phyloP scores from a whole-genome alignment of 2,888 invertebrate species.

The Ennomos quercinarius region DNA sequence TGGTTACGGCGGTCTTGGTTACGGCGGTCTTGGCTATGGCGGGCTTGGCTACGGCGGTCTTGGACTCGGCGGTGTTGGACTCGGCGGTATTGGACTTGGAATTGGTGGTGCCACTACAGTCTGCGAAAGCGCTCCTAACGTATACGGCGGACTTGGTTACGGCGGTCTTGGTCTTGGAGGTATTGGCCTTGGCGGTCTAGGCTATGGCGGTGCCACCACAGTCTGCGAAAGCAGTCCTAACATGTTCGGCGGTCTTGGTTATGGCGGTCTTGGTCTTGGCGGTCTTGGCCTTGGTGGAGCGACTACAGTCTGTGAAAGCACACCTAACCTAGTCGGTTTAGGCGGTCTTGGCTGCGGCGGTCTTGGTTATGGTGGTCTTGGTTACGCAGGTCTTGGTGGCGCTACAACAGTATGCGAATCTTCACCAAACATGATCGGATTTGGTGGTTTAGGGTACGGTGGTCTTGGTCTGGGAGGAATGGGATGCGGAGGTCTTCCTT shows the following conservation, averaged over 20 bases:
- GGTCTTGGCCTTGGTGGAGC: conserved; percentile 9
- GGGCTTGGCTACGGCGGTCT: conserved; percentile 11
- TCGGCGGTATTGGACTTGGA: conserved; percentile 13
- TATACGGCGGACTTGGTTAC: conserved; percentile 5
- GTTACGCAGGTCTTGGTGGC: conserved; percentile 1
- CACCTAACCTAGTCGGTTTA: conserved; percentile 20
- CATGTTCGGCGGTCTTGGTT: conserved; percentile 4
- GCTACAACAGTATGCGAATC: too few relatives aligned
- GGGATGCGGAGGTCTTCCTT: too few relatives aligned
- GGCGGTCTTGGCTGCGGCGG: conserved; percentile 12
- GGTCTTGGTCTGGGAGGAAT: too few relatives aligned
- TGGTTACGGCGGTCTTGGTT: conserved; percentile 6
- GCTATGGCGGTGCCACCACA: conserved; percentile 11
- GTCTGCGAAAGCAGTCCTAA: conserved; percentile 6
- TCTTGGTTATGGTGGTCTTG: conserved; percentile 14
- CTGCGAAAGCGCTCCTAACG: background rate
- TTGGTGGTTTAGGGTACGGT: too few relatives aligned
- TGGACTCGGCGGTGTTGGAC: conserved; percentile 32
- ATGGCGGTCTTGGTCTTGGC: conserved; percentile 23
- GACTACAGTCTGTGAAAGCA: conserved; percentile 28
- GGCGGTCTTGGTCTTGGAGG: conserved; percentile 27
- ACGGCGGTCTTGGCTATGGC: background rate
- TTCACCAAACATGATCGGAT: too few relatives aligned
- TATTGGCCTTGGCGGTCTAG: conserved; percentile 30
- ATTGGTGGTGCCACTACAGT: conserved; percentile 3